phyloP scores from a whole-genome alignment of 2,797 vertebrate genomes.

The Myiotriccus ornatus region DNA sequence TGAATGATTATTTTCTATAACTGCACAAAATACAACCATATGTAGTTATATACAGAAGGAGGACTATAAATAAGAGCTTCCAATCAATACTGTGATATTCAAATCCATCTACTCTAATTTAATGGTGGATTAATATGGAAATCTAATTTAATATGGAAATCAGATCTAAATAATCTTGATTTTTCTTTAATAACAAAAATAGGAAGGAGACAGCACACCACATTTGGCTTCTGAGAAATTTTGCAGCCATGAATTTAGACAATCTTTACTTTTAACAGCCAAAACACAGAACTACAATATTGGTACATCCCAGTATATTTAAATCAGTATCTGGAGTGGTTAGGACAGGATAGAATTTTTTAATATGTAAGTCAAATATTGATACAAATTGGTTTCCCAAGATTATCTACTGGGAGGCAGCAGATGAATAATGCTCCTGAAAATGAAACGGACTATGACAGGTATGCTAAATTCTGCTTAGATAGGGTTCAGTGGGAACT shows the following conservation, averaged over 20 bases:
- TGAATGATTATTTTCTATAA: not conserved
- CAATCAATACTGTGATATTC: not conserved
- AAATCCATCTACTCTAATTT: not conserved
- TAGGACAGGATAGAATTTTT: not conserved
- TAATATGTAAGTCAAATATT: not conserved
- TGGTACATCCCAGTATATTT: not conserved
- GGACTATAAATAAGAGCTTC: not conserved
- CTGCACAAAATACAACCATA: not conserved
- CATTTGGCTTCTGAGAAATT: not conserved
- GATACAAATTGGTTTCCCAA: not conserved
- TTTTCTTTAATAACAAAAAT: not conserved
- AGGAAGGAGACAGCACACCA: not conserved
- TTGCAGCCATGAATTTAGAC: not conserved
- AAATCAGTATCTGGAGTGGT: not conserved
- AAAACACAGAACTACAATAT: not conserved
- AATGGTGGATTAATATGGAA: not conserved
- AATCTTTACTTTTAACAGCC: not conserved
- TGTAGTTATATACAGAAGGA: not conserved
- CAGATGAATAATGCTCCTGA: not conserved
- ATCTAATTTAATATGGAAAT: not conserved
- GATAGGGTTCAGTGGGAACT: not conserved
- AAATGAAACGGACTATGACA: slow-evolving; percentile 49
- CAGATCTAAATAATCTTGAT: not conserved
- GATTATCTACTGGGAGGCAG: not conserved
- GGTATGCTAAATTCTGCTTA: slow-evolving; percentile 29